phyloP scores from a whole-genome alignment of 2,113 vertebrate genomes.

The Choloepus hoffmanni region DNA sequence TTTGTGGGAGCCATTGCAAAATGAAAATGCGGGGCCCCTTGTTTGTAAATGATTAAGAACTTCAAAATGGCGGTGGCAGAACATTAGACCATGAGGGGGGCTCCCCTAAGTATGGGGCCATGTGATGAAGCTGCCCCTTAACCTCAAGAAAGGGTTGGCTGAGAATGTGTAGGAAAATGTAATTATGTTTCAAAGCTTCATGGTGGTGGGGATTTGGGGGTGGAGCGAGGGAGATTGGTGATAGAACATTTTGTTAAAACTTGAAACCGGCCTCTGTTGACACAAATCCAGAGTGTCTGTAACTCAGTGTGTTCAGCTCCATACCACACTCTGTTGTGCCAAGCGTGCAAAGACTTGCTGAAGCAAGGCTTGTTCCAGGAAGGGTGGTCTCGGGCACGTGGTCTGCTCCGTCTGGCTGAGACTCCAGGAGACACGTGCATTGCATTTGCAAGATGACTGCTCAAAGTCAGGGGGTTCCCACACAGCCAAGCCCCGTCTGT shows the following conservation, averaged over 20 bases:
- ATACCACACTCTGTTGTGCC: accelerated
- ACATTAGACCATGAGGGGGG: no score
- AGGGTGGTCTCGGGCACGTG: background rate
- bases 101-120: accelerated
- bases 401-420: no score
- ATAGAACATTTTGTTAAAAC: no score
- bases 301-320: accelerated
- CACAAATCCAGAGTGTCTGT: background rate
- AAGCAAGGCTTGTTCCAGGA: accelerated
- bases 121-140: background rate
- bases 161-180: accelerated
- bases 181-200: accelerated
- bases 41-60: background rate
- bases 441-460: background rate
- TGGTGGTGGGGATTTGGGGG: accelerated
- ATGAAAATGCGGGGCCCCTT: no score
- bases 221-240: accelerated
- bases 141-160: background rate
- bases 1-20: background rate
- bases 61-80: background rate
- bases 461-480: background rate
- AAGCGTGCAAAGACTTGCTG: background rate
- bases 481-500: no score
- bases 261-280: background rate
- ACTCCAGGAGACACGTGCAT: background rate